Percentiles rank a stretch among this genome's conserved stretches.
Evolutionary conservation across 1,140 invertebrate species (phyloP).

Genomic region (Bombus difficillimus): DNA sequence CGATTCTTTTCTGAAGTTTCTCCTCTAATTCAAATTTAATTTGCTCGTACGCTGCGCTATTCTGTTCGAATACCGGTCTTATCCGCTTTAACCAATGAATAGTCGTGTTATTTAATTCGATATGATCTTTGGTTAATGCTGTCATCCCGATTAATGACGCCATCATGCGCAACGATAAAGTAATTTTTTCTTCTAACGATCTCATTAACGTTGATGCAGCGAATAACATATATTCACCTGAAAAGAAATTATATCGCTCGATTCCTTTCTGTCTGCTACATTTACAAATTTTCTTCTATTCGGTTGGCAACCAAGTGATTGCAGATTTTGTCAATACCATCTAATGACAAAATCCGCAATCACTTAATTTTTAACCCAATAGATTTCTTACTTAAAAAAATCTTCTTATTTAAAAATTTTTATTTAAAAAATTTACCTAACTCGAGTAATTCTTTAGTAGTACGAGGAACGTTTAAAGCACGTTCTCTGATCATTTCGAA

Average conservation of each 20-base stretch:
- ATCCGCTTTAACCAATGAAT: constrained; percentile 82
- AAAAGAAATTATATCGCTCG: constrained; percentile 28
- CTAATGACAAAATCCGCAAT: no score
- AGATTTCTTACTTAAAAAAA: neutral
- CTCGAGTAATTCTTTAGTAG: constrained; percentile 89
- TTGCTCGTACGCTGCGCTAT: constrained; percentile 84
- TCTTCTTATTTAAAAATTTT: constrained; percentile 16
- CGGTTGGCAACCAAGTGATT: no score
- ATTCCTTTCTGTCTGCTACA: neutral
- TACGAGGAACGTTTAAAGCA: constrained; percentile 82
- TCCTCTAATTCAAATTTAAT: constrained; percentile 86
- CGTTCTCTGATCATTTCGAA: constrained; percentile 81
- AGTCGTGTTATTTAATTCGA: constrained; percentile 78
- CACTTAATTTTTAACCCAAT: no score
- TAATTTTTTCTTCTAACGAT: constrained; percentile 76
- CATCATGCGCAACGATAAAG: constrained; percentile 76
- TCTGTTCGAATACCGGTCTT: constrained; percentile 81
- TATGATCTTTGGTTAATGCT: constrained; percentile 77
- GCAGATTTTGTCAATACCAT: no score
- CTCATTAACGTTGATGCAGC: constrained; percentile 77
- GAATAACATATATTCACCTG: constrained; percentile 80
- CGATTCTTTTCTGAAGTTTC: constrained; percentile 83
- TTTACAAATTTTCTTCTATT: no score
- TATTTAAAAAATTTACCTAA: constrained; percentile 66
- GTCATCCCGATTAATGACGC: constrained; percentile 79